Conservation (phyloP, 2,888 invertebrate genomes). For the Drosophila dives region DNA sequence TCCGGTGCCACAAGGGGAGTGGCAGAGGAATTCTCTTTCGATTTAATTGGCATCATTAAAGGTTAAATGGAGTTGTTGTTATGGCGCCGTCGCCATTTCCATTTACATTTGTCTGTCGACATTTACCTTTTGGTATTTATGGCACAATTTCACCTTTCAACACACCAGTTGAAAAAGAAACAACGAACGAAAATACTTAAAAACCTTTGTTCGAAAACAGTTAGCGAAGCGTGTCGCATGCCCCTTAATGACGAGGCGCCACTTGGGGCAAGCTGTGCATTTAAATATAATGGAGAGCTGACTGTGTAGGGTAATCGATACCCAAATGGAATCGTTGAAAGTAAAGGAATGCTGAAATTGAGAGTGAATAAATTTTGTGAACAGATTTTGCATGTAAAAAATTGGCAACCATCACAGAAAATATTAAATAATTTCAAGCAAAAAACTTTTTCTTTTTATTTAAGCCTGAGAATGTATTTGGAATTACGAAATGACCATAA, state of each 20-base stretch:
- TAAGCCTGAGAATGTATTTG: accelerated
- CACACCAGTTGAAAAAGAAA: constrained; percentile 1
- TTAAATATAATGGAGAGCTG: neutral
- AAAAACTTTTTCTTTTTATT: neutral
- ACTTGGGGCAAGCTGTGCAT: constrained; percentile 10
- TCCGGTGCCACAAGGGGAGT: neutral
- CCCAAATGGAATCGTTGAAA: neutral
- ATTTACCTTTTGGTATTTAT: constrained; percentile 38
- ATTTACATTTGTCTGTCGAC: constrained; percentile 14
- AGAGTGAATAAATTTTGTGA: neutral
- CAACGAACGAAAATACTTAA: constrained; percentile 1
- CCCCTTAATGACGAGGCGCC: constrained; percentile 14
- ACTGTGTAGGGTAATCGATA: constrained; percentile 1
- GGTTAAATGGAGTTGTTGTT: constrained; percentile 68
- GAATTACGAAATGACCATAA: neutral
- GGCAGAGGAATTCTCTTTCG: constrained; percentile 46
- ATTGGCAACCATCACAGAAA: neutral
- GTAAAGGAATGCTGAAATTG: neutral
- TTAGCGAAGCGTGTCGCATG: constrained; percentile 11
- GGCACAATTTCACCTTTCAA: constrained; percentile 22
- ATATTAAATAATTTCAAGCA: neutral
- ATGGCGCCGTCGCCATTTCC: constrained; percentile 20
- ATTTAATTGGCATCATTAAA: constrained; percentile 80
- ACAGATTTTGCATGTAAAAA: neutral
- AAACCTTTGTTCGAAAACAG: constrained; percentile 7